Base-by-base conservation (phyloP, 2,888 invertebrate species). In the Drosophila tripunctata region DNA sequence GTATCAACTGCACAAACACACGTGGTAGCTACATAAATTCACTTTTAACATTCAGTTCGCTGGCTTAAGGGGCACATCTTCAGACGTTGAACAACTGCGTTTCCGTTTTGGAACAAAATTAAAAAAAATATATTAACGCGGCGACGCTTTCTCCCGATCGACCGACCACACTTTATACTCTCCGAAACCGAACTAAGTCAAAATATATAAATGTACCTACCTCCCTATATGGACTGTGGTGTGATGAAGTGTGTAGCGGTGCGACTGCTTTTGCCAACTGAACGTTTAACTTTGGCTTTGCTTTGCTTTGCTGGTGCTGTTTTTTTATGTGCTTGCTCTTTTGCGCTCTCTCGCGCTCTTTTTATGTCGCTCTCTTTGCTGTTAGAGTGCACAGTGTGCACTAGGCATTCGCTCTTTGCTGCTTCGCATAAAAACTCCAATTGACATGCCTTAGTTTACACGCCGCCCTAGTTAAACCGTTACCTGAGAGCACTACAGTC, bases 201-300 rank as follows among this genome's bases (percentile, higher is more conserved):
- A 36, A 63, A n/a, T 36, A 70, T 62, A 47, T 35, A 48, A 64
- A 48, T 54, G 48, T 60, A 55, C 66, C 65, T 60, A 55, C 66
- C 65, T 63, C 65, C 57, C 78, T 84, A 65, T 87, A 81, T 83
- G 80, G 44, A 38, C 44, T 45, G 68, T n/a, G n/a, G n/a, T n/a
- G n/a, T n/a, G n/a, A n/a, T n/a, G n/a, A n/a, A n/a, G 10, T 27
- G 8, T 27, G 27, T 21, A n/a, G n/a, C n/a, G 51, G 10, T 31
- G 44, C 47, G 44, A 24, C 40, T 48, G 51, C 27, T 76, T 73
- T 58, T 57, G 56, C 60, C 19, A 45, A 30, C 48, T 33, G 44
- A 40, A 27, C 41, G 47, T 50, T 72, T 60, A 75, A 72, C 83
- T 85, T 69, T 78, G 73, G 83, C 86, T 79, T 79, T 85, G 75